Base-by-base conservation (phyloP, 2,888 invertebrate species). In the Phytoseiulus persimilis region DNA sequence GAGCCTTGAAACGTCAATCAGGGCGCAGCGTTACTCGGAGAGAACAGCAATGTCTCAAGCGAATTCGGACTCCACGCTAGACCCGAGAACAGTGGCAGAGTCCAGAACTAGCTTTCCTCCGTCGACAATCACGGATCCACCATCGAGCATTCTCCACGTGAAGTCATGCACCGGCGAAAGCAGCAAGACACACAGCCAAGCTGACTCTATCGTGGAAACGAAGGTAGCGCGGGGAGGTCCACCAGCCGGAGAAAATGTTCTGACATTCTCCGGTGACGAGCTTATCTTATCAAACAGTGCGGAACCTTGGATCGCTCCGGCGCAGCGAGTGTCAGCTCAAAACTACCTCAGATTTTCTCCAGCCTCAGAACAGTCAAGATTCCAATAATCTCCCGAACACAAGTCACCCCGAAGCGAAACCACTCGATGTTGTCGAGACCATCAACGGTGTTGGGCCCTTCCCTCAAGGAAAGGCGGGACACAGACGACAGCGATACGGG, bases 381-480 rank as follows among this genome's bases (percentile, higher is more conserved):
- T 65, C 39, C 39, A 39, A 39, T 65, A 65, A 14, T 18, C 28
- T n/a, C n/a, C 45, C 32, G 87, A 87, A 87, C 39, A 87, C 87
- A 87, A 87, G 87, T 87, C 87, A 87, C 87, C 87, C 31, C 87
- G 45, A 33, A 39, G 32, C 87, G 87, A 87, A 87, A 87, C 87
- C 87, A 87, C 87, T 87, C 87, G 87, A 87, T 87, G 87, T 2
- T 87, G 87, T 45, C 65, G 18, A 65, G 18, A 65, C 65, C 65
- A 65, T 65, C 65, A 65, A 65, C 23, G 1, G 1, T 23, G 65
- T 65, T 23, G 11, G 23, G 18, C 14, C 18, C 65, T 18, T 65
- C 65, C 23, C 65, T 14, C 65, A 28, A 65, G 65, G 11, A 23
- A 28, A 23, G 11, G 18, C 65, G 9, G 18, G 65, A 65, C 18